These are phyloP conservation scores for Priocnemis perturbator DNA, from an alignment of 2,888 invertebrate genomes.

Conservation along the genomic window DNA sequence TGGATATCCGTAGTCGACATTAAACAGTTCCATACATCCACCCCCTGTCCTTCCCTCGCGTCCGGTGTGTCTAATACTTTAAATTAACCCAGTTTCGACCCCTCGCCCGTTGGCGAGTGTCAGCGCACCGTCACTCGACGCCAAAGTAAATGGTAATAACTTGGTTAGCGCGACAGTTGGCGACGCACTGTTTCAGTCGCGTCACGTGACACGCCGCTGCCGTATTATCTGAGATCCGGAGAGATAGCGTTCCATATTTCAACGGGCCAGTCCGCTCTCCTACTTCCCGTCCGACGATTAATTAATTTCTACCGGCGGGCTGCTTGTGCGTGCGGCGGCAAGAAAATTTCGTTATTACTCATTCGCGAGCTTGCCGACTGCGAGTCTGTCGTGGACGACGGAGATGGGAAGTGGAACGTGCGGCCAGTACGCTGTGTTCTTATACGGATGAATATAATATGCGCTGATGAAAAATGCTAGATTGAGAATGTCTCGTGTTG, in stretches of 20 bases:
- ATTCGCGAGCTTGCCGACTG: background rate
- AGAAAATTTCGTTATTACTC: slow-evolving; percentile 5
- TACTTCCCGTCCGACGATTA: slow-evolving; percentile 4
- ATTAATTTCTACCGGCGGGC: background rate
- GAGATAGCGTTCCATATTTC: slow-evolving; percentile 7
- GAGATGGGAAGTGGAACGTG: too few relatives aligned
- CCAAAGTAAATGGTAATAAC: slow-evolving; percentile 41
- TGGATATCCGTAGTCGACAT: too few relatives aligned
- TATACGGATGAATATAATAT: too few relatives aligned
- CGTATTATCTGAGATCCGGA: background rate
- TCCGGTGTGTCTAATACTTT: slow-evolving; percentile 63
- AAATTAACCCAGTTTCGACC: slow-evolving; percentile 63
- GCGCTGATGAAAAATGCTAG: too few relatives aligned
- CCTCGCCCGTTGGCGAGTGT: slow-evolving; percentile 32
- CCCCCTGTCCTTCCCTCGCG: slow-evolving; percentile 36
- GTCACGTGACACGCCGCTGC: slow-evolving; percentile 6
- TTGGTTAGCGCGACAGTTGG: slow-evolving; percentile 34
- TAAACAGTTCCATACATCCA: background rate
- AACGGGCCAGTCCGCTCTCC: background rate
- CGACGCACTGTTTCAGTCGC: slow-evolving; percentile 28
- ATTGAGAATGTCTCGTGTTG: too few relatives aligned
- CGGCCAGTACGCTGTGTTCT: too few relatives aligned
- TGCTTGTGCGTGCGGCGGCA: background rate
- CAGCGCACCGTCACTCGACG: slow-evolving; percentile 30
- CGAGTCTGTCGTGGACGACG: too few relatives aligned